A percentile compares a stretch with the other conserved stretches of the same genome.
phyloP scores from a whole-genome alignment of 2,888 invertebrate species.

The Clostera curtula region DNA sequence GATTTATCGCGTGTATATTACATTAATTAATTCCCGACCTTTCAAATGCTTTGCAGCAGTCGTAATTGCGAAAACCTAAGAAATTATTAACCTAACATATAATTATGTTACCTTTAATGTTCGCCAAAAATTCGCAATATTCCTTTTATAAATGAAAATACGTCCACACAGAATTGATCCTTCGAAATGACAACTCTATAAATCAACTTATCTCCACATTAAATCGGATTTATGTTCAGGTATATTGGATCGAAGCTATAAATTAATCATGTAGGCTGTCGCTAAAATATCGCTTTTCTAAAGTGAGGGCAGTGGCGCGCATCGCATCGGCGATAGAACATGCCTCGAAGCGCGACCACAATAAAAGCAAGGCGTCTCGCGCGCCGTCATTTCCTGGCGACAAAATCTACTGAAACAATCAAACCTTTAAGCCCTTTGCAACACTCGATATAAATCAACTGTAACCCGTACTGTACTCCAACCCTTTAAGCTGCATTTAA shows the following conservation, averaged over 20 bases:
- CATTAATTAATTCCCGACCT: too few relatives aligned
- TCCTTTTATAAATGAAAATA: slow-evolving; percentile 13
- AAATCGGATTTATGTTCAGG: slow-evolving; percentile 58
- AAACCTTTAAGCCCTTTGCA: slow-evolving; percentile 45
- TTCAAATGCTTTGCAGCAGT: too few relatives aligned
- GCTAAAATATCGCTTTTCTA: slow-evolving; percentile 68
- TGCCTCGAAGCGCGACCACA: slow-evolving; percentile 41
- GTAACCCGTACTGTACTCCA: slow-evolving; percentile 30
- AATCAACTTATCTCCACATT: slow-evolving; percentile 66
- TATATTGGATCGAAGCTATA: slow-evolving; percentile 62
- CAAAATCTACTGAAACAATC: slow-evolving; percentile 67
- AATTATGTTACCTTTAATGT: too few relatives aligned
- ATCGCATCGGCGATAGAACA: slow-evolving; percentile 54
- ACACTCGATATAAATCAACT: slow-evolving; percentile 58
- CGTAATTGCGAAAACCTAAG: too few relatives aligned
- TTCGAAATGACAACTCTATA: slow-evolving; percentile 42
- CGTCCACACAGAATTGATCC: slow-evolving; percentile 28
- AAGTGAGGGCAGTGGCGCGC: slow-evolving; percentile 46
- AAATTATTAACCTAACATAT: too few relatives aligned
- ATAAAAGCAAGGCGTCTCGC: slow-evolving; percentile 45
- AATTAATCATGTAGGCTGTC: slow-evolving; percentile 74
- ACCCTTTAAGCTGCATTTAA: slow-evolving; percentile 56
- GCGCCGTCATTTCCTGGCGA: slow-evolving; percentile 66
- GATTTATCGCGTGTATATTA: too few relatives aligned
- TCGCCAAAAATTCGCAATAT: too few relatives aligned